phyloP scores from a whole-genome alignment of 2,797 vertebrate species.

The Esox lucius region DNA sequence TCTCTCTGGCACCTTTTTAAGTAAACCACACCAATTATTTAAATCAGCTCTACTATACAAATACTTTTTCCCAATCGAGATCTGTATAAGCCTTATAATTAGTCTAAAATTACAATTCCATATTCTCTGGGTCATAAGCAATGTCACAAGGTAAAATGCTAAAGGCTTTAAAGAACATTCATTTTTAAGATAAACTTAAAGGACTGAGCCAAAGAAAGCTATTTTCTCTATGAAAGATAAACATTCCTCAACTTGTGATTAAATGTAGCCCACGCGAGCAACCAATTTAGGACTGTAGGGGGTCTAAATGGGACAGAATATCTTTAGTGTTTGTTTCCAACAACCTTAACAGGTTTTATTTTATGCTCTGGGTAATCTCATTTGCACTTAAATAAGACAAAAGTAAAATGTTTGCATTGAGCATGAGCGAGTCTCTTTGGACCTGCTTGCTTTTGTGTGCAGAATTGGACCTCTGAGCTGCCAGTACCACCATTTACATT shows the following conservation, averaged over 20 bases:
- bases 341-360: slow-evolving; percentile 7
- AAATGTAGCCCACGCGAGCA: slow-evolving; percentile 40
- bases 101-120: slow-evolving; percentile 47
- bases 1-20: slow-evolving; percentile 77
- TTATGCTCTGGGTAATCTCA: slow-evolving; percentile 6
- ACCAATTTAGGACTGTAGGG: slow-evolving; percentile 23
- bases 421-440: slow-evolving; percentile 9
- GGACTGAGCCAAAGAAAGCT: slow-evolving; percentile 28
- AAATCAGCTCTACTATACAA: slow-evolving; percentile 73
- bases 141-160: slow-evolving; percentile 60
- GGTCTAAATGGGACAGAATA: slow-evolving; percentile 36
- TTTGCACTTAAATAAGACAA: slow-evolving; percentile 1
- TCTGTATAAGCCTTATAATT: slow-evolving; percentile 63
- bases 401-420: slow-evolving; percentile 6
- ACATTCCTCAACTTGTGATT: slow-evolving; percentile 23
- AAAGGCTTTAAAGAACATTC: slow-evolving; percentile 52
- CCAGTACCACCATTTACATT: slow-evolving; percentile 50
- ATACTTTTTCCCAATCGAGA: slow-evolving; percentile 61
- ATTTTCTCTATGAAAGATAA: slow-evolving; percentile 40
- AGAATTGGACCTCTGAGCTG: slow-evolving; percentile 40
- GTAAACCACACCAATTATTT: slow-evolving; percentile 81
- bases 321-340: slow-evolving; percentile 24
- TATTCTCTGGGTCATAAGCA: slow-evolving; percentile 33
- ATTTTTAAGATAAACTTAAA: slow-evolving; percentile 63
- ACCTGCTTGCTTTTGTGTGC: slow-evolving; percentile 17